These are phyloP conservation scores for Anisognathus igniventris DNA, from an alignment of 2,797 vertebrate species.

Conservation along the genomic window DNA sequence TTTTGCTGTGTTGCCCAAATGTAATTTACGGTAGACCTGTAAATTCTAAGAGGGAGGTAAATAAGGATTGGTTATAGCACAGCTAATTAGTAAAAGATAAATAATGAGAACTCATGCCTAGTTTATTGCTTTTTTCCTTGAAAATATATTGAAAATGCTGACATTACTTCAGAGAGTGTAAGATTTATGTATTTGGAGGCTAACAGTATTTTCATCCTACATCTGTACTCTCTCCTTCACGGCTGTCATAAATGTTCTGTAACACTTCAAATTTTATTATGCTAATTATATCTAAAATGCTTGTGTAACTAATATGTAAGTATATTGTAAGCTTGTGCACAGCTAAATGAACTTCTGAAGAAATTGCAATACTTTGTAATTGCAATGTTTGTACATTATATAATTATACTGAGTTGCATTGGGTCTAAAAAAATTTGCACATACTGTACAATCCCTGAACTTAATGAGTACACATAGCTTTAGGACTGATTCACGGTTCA, in stretches of 20 bases:
- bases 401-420: constrained; percentile 8
- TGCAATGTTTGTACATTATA: constrained; percentile 20
- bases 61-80: background rate
- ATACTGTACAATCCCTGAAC: background rate
- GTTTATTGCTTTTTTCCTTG: background rate
- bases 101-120: background rate
- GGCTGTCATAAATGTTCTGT: constrained; percentile 24
- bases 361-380: background rate
- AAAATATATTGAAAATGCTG: background rate
- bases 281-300: constrained; percentile 45
- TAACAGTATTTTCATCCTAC: background rate
- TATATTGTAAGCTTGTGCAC: constrained; percentile 15
- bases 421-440: background rate
- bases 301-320: constrained; percentile 35
- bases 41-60: background rate
- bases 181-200: background rate
- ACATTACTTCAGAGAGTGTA: background rate
- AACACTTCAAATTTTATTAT: constrained; percentile 46
- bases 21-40: background rate
- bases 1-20: background rate
- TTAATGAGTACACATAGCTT: background rate
- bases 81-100: constrained; percentile 23
- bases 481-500: background rate
- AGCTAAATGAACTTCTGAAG: constrained; percentile 41
- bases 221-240: background rate